Percentiles rank a stretch among this genome's conserved stretches.
phyloP scores from a whole-genome alignment of 2,888 invertebrate genomes.

The Nudaria mundana region DNA sequence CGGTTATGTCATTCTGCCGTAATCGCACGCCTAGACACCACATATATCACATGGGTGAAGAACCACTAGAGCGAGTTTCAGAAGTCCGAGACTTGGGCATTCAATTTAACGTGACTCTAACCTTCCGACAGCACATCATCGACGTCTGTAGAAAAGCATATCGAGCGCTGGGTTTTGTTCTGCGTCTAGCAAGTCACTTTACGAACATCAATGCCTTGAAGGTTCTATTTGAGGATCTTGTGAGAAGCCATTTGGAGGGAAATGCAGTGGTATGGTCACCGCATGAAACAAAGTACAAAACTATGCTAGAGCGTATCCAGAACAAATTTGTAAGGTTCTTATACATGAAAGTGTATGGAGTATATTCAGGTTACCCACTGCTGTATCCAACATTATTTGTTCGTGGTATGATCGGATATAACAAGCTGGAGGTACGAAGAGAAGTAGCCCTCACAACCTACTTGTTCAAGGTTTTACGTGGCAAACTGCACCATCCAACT shows the following conservation, averaged over 20 bases:
- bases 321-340: no score
- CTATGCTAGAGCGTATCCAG: no score
- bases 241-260: not conserved
- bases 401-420: no score
- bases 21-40: not conserved
- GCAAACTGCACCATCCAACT: no score
- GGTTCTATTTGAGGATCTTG: not conserved
- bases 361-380: no score
- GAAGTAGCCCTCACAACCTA: no score
- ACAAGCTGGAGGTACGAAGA: no score
- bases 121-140: not conserved
- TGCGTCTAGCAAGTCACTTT: not conserved
- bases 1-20: not conserved
- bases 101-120: not conserved
- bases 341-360: no score
- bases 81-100: not conserved
- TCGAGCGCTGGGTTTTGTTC: not conserved
- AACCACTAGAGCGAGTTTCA: not conserved
- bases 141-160: not conserved
- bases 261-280: no score
- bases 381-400: no score
- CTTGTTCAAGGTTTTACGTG: no score
- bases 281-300: no score
- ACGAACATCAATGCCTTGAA: not conserved
- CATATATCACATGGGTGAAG: not conserved